These are phyloP conservation scores for Pipa parva DNA, from an alignment of 2,113 vertebrate species.

Conservation along the genomic window DNA sequence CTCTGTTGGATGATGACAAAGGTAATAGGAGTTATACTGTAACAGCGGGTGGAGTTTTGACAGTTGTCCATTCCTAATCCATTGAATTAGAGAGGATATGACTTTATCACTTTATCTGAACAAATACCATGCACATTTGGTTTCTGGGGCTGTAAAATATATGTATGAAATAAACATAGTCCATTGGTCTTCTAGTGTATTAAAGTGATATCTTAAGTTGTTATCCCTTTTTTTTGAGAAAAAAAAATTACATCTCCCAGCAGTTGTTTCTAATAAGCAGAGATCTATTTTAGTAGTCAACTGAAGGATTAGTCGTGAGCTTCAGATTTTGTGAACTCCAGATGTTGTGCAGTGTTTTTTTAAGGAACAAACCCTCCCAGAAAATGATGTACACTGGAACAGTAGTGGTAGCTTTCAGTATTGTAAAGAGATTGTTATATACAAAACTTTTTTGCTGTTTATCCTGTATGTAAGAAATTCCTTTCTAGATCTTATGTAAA, in stretches of 20 bases:
- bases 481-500: constrained; percentile 93
- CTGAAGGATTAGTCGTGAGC: constrained; percentile 97
- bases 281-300: constrained; percentile 99
- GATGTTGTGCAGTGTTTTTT: constrained; percentile 86
- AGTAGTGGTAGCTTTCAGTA: constrained; percentile 94
- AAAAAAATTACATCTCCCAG: constrained; percentile 69
- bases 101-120: constrained; percentile 75
- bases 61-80: constrained; percentile 30
- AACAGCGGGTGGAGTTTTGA: not conserved
- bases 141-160: constrained; percentile 83
- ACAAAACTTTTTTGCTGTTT: constrained; percentile 91
- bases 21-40: not conserved
- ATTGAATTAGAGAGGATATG: constrained; percentile 84
- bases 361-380: constrained; percentile 56
- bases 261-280: constrained; percentile 93
- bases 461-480: constrained; percentile 91
- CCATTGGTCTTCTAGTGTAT: constrained; percentile 91
- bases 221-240: constrained; percentile 79
- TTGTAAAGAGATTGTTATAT: constrained; percentile 96
- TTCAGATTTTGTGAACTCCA: constrained; percentile 95
- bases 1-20: not conserved
- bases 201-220: constrained; percentile 89
- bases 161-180: constrained; percentile 85
- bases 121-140: constrained; percentile 71
- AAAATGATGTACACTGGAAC: constrained; percentile 86